Conservation (phyloP, 2,113 vertebrate species). For the Sceloporus undulatus region DNA sequence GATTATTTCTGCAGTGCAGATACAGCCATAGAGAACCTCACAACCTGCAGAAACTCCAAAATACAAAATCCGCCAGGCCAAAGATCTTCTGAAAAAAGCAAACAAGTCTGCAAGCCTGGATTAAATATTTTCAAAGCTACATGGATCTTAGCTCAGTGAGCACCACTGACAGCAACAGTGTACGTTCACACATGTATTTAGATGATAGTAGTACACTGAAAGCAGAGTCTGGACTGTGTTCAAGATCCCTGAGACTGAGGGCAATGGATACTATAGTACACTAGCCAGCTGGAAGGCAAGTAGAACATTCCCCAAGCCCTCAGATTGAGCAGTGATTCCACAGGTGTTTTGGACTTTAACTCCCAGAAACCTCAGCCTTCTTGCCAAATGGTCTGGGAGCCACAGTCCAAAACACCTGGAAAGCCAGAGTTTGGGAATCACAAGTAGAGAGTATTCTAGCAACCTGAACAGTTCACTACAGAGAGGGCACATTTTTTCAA, state of each 20-base stretch:
- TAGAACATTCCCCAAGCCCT: too few species aligned
- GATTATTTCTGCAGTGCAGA: too few species aligned
- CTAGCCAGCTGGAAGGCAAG: too few species aligned
- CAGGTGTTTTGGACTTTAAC: background rate
- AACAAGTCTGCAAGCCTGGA: background rate
- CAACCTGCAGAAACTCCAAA: background rate
- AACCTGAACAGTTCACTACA: too few species aligned
- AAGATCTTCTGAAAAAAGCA: background rate
- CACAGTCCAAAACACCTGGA: too few species aligned
- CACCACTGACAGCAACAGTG: too few species aligned
- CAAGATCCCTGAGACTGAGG: background rate
- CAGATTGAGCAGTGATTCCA: background rate
- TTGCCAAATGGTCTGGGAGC: too few species aligned
- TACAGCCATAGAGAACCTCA: too few species aligned
- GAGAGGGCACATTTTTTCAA: too few species aligned
- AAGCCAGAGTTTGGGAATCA: too few species aligned
- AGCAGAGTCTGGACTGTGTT: background rate
- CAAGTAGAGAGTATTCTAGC: too few species aligned
- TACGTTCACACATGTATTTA: too few species aligned
- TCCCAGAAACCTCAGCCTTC: background rate
- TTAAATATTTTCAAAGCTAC: background rate
- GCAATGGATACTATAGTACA: background rate
- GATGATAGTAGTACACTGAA: background rate
- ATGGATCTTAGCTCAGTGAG: background rate
- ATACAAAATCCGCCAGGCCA: background rate